These are phyloP conservation scores for Aporophyla nigra DNA, from an alignment of 2,888 invertebrate genomes.

Conservation along the genomic window DNA sequence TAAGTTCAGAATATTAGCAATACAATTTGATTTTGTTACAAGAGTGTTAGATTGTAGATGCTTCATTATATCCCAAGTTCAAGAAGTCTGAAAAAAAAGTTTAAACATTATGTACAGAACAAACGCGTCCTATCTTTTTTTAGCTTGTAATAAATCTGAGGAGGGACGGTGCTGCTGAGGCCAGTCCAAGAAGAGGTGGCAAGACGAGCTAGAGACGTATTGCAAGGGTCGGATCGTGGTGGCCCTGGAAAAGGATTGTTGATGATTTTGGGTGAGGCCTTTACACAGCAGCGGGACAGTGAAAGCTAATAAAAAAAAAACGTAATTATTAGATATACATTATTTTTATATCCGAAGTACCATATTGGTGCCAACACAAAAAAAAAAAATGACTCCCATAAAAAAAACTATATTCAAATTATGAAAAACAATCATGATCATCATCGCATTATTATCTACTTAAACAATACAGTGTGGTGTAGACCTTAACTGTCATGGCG, in stretches of 20 bases:
- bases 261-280: no score
- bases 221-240: no score
- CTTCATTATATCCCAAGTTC: not conserved
- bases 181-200: no score
- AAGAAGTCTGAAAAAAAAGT: not conserved
- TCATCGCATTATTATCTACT: not conserved
- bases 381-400: not conserved
- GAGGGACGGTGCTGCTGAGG: no score
- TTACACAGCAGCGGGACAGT: no score
- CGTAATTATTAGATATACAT: no score
- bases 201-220: no score
- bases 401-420: not conserved
- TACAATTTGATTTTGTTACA: not conserved
- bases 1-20: not conserved
- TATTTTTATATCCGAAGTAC: no score
- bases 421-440: not conserved
- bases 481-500: constrained; percentile 1
- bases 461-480: not conserved
- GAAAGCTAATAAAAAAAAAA: no score
- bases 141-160: not conserved
- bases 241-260: no score
- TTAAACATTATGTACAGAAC: not conserved
- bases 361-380: no score
- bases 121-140: not conserved
- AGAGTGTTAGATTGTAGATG: not conserved